Conservation (phyloP, 2,888 invertebrate genomes). For the Apodemia mormo region DNA sequence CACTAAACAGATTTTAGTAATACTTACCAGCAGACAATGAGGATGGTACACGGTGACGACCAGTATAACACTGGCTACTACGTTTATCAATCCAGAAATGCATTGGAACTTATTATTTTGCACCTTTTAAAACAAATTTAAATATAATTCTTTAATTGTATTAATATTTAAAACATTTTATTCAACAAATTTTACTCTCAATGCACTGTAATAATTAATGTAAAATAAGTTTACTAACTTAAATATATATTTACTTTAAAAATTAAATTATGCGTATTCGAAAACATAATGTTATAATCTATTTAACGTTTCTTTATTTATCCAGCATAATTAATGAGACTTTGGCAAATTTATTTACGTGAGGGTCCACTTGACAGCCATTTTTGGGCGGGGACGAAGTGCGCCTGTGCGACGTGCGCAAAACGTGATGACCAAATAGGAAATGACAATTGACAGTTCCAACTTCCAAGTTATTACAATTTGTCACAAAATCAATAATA, state of each 20-base stretch:
- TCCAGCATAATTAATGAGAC: not conserved
- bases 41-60: conserved; percentile 86
- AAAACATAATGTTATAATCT: not conserved
- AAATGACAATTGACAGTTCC: conserved; percentile 42
- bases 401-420: conserved; percentile 46
- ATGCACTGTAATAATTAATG: not conserved
- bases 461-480: conserved; percentile 23
- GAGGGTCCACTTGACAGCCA: conserved; percentile 56
- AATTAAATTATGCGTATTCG: not conserved
- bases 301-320: not conserved
- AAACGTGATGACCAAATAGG: conserved; percentile 57
- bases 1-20: not conserved
- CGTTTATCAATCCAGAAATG: conserved; percentile 95
- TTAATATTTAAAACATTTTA: not conserved
- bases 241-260: conserved; percentile 1
- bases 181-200: not conserved
- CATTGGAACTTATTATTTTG: conserved; percentile 73
- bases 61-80: conserved; percentile 86
- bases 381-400: conserved; percentile 61
- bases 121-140: conserved; percentile 28
- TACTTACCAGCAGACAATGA: conserved; percentile 81
- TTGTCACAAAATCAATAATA: not conserved
- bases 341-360: conserved; percentile 9
- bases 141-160: conserved; percentile 6
- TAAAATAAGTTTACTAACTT: not conserved